Conservation (phyloP, 2,113 vertebrate species). For the Albula glossodonta region DNA sequence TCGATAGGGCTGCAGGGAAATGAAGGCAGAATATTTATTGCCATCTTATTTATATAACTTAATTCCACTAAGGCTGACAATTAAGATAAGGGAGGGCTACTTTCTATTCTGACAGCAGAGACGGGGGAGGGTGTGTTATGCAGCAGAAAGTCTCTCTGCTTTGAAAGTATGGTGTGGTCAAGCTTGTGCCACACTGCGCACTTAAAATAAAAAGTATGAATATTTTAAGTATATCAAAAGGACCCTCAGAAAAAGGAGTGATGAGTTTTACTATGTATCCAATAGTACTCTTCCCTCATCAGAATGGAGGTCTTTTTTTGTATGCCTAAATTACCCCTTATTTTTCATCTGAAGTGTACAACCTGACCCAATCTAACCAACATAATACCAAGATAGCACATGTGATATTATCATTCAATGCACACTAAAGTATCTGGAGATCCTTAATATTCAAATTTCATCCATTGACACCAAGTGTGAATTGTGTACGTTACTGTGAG, state of each 20-base stretch:
- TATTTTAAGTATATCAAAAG: background rate
- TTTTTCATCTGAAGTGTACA: too few relatives aligned
- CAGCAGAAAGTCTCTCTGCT: background rate
- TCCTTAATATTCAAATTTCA: too few relatives aligned
- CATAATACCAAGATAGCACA: too few relatives aligned
- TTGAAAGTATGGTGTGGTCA: background rate
- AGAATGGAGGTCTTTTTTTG: too few relatives aligned
- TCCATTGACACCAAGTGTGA: too few relatives aligned
- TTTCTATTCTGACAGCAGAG: background rate
- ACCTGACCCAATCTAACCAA: too few relatives aligned
- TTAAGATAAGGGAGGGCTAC: slow-evolving; percentile 28
- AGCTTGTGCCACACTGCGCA: background rate
- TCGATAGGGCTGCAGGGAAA: slow-evolving; percentile 18
- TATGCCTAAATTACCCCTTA: too few relatives aligned
- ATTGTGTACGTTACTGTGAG: too few relatives aligned
- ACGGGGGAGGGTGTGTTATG: background rate
- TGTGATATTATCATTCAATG: too few relatives aligned
- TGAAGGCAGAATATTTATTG: slow-evolving; percentile 33
- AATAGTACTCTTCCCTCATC: too few relatives aligned
- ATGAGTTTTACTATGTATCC: too few relatives aligned
- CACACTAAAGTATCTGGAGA: too few relatives aligned
- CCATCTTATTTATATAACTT: slow-evolving; percentile 26
- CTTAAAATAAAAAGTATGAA: background rate
- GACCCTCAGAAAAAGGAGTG: background rate
- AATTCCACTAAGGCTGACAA: slow-evolving; percentile 28